Evolutionary conservation across 2,797 vertebrate species (phyloP), one percentile per base, ranked within the genome.

Genomic region (Chaenodraco wilsoni): DNA sequence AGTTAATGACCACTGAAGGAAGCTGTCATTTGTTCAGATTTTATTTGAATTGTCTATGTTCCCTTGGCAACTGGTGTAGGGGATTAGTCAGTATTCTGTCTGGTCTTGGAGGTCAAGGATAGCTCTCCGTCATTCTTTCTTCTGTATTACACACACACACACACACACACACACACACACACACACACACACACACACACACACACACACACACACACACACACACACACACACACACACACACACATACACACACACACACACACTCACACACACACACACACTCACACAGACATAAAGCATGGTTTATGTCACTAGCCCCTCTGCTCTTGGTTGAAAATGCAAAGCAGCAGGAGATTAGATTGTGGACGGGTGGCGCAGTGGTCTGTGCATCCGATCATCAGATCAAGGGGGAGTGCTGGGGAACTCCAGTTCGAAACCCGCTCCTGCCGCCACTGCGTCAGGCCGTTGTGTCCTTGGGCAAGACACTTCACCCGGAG

Each of bases 331-430:
- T 84, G 83, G 78, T 84, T 85, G 84, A 84, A 89, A 88, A 90
- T 85, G 84, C 84, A 91, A 86, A 90, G 77, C 74, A 87, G 78
- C 73, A 57, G 58, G 67, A 83, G 79, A 85, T n/a, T n/a, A n/a
- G n/a, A n/a, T n/a, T n/a, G n/a, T n/a, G n/a, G n/a, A n/a, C n/a
- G n/a, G n/a, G n/a, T n/a, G n/a, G n/a, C n/a, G n/a, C n/a, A n/a
- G n/a, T n/a, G n/a, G n/a, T n/a, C n/a, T n/a, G n/a, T n/a, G n/a
- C n/a, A n/a, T n/a, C n/a, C n/a, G n/a, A n/a, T n/a, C n/a, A n/a
- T n/a, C n/a, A n/a, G n/a, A n/a, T n/a, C n/a, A n/a, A n/a, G n/a
- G n/a, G n/a, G n/a, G n/a, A n/a, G n/a, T n/a, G n/a, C n/a, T n/a
- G n/a, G n/a, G n/a, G n/a, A n/a, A n/a, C n/a, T n/a, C n/a, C n/a